Evolutionary conservation across 2,113 vertebrate species (phyloP), one percentile per base, ranked within the genome.

Genomic region (Stegostoma tigrinum): DNA sequence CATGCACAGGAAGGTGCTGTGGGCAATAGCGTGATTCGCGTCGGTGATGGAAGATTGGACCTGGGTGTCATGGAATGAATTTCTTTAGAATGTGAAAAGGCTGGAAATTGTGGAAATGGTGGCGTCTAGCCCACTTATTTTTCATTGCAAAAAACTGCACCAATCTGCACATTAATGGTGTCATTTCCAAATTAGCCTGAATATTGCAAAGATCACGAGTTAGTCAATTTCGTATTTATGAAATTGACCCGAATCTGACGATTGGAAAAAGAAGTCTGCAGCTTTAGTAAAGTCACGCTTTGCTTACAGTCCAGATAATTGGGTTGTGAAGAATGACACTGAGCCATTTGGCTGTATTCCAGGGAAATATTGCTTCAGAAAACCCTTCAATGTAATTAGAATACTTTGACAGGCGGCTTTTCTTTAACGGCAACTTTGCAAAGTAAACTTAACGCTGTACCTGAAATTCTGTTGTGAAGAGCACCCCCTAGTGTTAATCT

Each of bases 301-400:
- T 95, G 42, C 67, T 52, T 95, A 95, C 94, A 95, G 45, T 95
- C 68, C 94, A 95, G 67, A 75, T 75, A 95, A 95, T 95, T 95
- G 94, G 94, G 94, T 72, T 95, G 68, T 95, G 68, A 95, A 95
- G 68, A 95, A 95, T 95, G 94, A 95, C 94, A 95, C 48, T 95
- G 94, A 95, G 67, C 3, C 94, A 95, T 27, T 95, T 95, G 94
- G 94, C 67, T 95, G 67, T 30, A 72, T 95, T 95, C 94, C 94
- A 95, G 23, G 66, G 75, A 95, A 95, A 52, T 75, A 95, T 95
- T 72, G 94, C 94, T 95, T 95, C 68, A 95, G 68, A 95, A 95
- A 95, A 95, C 94, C 93, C 94, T 75, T 95, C 94, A 95, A 70
- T 95, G 68, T 95, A 95, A 95, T 95, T 95, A 95, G 68, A 72